These are phyloP conservation scores for Polymixis flavicincta DNA, from an alignment of 2,888 invertebrate genomes.

Conservation along the genomic window DNA sequence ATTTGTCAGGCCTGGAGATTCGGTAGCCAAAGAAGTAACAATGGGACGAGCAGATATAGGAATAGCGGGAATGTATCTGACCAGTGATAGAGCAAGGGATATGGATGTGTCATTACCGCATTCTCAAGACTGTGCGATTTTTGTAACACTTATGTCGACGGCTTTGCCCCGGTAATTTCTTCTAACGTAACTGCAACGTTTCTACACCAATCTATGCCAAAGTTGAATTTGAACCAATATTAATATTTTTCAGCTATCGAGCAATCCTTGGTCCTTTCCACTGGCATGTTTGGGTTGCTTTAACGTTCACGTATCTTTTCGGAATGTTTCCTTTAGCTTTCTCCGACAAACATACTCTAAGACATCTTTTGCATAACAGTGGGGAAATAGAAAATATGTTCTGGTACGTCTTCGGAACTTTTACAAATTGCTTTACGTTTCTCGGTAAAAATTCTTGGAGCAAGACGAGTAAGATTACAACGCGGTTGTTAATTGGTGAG, in stretches of 20 bases:
- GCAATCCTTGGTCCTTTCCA: constrained; percentile 96
- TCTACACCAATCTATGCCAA: background rate
- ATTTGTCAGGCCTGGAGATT: constrained; percentile 90
- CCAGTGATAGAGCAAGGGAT: constrained; percentile 85
- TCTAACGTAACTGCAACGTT: background rate
- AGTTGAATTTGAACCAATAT: background rate
- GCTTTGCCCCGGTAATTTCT: constrained; percentile 92
- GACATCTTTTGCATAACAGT: constrained; percentile 92
- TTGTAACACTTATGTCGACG: constrained; percentile 94
- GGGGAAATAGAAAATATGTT: constrained; percentile 96
- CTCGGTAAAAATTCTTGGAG: constrained; percentile 93
- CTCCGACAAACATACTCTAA: constrained; percentile 93
- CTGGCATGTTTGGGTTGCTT: constrained; percentile 94
- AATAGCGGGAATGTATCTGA: constrained; percentile 93
- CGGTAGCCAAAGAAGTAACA: constrained; percentile 90
- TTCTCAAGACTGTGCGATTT: constrained; percentile 94
- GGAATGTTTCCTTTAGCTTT: constrained; percentile 94
- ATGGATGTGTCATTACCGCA: constrained; percentile 92
- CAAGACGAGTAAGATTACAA: constrained; percentile 92
- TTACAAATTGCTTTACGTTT: constrained; percentile 95
- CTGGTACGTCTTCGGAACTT: constrained; percentile 96
- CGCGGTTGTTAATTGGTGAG: constrained; percentile 93
- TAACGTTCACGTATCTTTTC: constrained; percentile 93
- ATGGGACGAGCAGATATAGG: constrained; percentile 92
- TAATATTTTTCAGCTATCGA: constrained; percentile 91